These are phyloP conservation scores for Tetropium fuscum DNA, from an alignment of 2,888 invertebrate genomes.

Conservation along the genomic window DNA sequence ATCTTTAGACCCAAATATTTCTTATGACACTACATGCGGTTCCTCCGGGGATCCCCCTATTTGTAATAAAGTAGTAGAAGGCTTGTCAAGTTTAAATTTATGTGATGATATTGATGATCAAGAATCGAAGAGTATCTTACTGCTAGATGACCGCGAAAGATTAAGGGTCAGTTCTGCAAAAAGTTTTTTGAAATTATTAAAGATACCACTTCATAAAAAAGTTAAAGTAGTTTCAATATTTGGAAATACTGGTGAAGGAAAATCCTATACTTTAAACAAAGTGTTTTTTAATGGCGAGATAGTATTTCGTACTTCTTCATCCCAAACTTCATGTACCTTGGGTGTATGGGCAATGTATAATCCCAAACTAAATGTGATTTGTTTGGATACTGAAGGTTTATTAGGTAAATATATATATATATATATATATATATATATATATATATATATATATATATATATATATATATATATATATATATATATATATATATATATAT, in stretches of 20 bases:
- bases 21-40: constrained; percentile 30
- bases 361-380: constrained; percentile 73
- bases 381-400: constrained; percentile 86
- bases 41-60: constrained; percentile 20
- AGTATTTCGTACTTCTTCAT: constrained; percentile 75
- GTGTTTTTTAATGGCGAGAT: constrained; percentile 74
- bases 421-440: constrained; percentile 8
- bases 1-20: constrained; percentile 55
- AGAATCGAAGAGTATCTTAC: constrained; percentile 66
- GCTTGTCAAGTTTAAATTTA: constrained; percentile 46
- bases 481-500: too few relatives aligned
- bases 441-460: too few relatives aligned
- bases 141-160: constrained; percentile 74
- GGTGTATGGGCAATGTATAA: constrained; percentile 85
- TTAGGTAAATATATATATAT: constrained; percentile 66
- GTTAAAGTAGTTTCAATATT: constrained; percentile 87
- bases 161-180: constrained; percentile 71
- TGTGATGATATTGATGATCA: constrained; percentile 40
- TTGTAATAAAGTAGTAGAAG: constrained; percentile 20
- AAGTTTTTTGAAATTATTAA: constrained; percentile 68
- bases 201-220: constrained; percentile 67
- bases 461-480: too few relatives aligned
- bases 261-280: constrained; percentile 83
- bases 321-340: constrained; percentile 78
- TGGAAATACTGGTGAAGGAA: constrained; percentile 88